These are phyloP conservation scores for Teleiodes luculella DNA, from an alignment of 2,888 invertebrate genomes.

Conservation along the genomic window DNA sequence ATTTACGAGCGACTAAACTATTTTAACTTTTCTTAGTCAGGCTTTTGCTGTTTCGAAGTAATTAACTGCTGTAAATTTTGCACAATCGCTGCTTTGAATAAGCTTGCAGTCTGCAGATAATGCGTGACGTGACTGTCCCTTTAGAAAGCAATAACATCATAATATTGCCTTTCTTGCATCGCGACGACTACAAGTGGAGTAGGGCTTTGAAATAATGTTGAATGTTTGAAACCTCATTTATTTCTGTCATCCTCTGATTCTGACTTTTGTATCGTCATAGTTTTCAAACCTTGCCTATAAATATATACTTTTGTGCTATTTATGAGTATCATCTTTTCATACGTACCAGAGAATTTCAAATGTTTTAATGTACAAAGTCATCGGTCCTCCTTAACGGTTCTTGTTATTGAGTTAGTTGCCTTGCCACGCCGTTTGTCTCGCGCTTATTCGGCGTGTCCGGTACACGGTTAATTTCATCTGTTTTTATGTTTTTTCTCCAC, in stretches of 20 bases:
- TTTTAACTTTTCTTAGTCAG: slow-evolving; percentile 30
- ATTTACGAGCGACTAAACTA: neutral
- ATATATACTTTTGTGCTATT: neutral
- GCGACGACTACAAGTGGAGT: neutral
- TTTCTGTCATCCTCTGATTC: neutral
- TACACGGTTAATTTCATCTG: slow-evolving; percentile 45
- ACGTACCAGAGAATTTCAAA: neutral
- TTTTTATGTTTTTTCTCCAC: slow-evolving; percentile 43
- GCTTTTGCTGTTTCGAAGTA: slow-evolving; percentile 22
- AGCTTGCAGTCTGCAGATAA: slow-evolving; percentile 39
- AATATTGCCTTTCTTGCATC: slow-evolving; percentile 20
- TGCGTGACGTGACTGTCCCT: slow-evolving; percentile 30
- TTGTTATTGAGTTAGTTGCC: slow-evolving; percentile 39
- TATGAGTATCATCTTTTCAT: neutral
- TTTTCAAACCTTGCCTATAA: neutral
- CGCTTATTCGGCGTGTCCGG: slow-evolving; percentile 34
- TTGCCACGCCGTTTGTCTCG: slow-evolving; percentile 32
- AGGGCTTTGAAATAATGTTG: neutral
- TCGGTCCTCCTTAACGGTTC: slow-evolving; percentile 36
- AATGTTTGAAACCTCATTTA: neutral
- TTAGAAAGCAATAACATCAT: slow-evolving; percentile 34
- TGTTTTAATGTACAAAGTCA: slow-evolving; percentile 1
- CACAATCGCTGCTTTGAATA: slow-evolving; percentile 42
- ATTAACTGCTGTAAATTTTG: slow-evolving; percentile 42
- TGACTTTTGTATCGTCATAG: neutral